A percentile compares a stretch with the other conserved stretches of the same genome.
Conservation (phyloP, 2,113 vertebrate species). For the Struthio camelus region DNA sequence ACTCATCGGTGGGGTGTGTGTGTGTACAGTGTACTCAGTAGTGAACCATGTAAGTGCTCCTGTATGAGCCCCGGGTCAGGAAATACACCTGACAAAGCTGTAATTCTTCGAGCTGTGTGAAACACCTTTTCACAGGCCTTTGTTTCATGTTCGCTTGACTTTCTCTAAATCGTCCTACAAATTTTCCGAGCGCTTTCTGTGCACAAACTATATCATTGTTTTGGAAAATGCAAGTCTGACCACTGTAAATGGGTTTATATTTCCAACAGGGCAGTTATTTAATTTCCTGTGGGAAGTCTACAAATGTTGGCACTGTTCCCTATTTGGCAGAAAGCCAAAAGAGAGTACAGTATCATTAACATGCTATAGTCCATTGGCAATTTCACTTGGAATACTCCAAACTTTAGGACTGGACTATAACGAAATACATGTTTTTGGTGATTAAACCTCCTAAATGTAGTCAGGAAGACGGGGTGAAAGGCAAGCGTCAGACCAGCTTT, state of each 20-base stretch:
- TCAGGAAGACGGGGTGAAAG: not conserved
- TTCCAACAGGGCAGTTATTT: constrained; percentile 89
- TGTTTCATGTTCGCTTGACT: constrained; percentile 21
- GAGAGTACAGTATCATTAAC: constrained; percentile 76
- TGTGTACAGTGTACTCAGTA: not conserved
- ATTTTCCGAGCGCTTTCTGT: constrained; percentile 6
- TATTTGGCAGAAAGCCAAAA: constrained; percentile 74
- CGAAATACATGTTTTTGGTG: constrained; percentile 11
- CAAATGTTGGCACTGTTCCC: constrained; percentile 80
- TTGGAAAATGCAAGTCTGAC: constrained; percentile 83
- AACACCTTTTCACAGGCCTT: constrained; percentile 33
- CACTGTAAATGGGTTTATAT: constrained; percentile 85
- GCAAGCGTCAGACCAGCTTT: not conserved
- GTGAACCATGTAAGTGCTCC: not conserved
- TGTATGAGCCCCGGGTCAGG: not conserved
- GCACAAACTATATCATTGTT: constrained; percentile 72
- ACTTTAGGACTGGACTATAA: not conserved
- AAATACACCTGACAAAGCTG: constrained; percentile 42
- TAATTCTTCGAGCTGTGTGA: not conserved
- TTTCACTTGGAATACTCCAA: constrained; percentile 67
- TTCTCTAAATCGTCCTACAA: constrained; percentile 34
- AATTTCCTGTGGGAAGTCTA: constrained; percentile 90
- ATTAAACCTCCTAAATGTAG: constrained; percentile 16
- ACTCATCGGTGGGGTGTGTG: not conserved
- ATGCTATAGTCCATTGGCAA: constrained; percentile 40